Base-by-base conservation (phyloP, 2,797 vertebrate species). In the Onychomys leucogaster region DNA sequence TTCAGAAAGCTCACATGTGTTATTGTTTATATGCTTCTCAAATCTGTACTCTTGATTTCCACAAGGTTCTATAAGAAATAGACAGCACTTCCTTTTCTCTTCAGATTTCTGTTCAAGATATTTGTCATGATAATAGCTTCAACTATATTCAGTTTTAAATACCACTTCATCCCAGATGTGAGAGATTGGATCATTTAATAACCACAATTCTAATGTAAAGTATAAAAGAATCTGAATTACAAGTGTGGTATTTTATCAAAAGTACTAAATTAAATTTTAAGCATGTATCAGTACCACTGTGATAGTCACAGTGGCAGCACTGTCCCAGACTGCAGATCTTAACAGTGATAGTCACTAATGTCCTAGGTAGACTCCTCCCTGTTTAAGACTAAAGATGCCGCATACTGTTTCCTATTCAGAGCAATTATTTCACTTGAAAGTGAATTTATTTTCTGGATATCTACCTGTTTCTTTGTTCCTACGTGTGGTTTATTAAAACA, bases 71-170 rank as follows among this genome's bases (percentile, higher is more conserved):
- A 27, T 1, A 78, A 21, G 59, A 3, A 92, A 43, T 34, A 81
- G 13, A 9, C 14, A 71, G 34, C 63, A 32, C 25, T 46, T 25
- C 12, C 10, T 67, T 11, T 16, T 78, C 8, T 69, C 49, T 57
- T 71, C 17, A 32, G 61, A 46, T 37, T 83, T 94, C 16, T 91
- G 2, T 69, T 86, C 17, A 21, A 23, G 4, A 46, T 95, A 78
- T 41, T 81, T 73, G 14, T n/a, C n/a, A 34, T 57, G 63, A 69
- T 86, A 83, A 86, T 57, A 76, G 52, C 14, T 17, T 96, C 52
- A 89, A 57, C 21, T 76, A 21, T 52, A 92, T 61, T 92, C 89
- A 29, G 5, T 59, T 37, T 92, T 91, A 89, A 91, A 94, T 73
- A 25, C 1, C 27, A 91, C 34, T 87, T 97, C 17, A n/a, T 82